Conservation (phyloP, 1,140 invertebrate species). For the Trichonephila inaurata region DNA sequence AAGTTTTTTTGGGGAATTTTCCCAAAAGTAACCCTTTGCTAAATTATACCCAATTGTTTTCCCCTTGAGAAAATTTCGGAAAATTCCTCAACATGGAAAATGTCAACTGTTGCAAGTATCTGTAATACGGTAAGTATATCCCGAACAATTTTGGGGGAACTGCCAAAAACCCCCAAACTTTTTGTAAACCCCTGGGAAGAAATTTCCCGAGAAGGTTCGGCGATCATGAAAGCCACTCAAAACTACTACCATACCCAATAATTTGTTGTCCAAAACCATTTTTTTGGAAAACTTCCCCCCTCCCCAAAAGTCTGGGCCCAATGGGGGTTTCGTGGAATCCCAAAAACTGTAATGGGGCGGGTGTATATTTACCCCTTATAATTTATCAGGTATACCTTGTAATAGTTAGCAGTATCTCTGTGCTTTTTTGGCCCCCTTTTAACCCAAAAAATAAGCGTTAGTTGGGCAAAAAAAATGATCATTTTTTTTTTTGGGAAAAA, state of each 20-base stretch:
- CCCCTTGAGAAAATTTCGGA: not conserved
- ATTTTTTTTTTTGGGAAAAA: too few relatives aligned
- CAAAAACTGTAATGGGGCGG: not conserved
- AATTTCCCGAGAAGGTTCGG: too few relatives aligned
- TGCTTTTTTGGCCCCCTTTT: too few relatives aligned
- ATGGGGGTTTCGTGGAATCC: not conserved
- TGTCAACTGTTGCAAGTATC: constrained; percentile 8
- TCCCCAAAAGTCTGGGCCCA: not conserved
- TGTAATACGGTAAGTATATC: not conserved
- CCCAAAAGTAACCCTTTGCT: not conserved
- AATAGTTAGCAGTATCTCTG: too few relatives aligned
- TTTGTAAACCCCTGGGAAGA: too few relatives aligned
- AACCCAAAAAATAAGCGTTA: too few relatives aligned
- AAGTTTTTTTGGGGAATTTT: not conserved
- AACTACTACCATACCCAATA: too few relatives aligned
- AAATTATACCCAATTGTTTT: not conserved
- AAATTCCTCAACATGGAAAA: not conserved
- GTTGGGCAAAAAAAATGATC: too few relatives aligned
- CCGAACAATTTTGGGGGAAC: not conserved
- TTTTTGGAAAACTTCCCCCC: constrained; percentile 42
- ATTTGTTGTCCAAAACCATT: too few relatives aligned
- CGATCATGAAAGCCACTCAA: too few relatives aligned
- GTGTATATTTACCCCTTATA: too few relatives aligned
- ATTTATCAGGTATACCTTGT: too few relatives aligned
- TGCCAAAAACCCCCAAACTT: constrained; percentile 60